These are phyloP conservation scores for Ifrita kowaldi DNA, from an alignment of 2,113 vertebrate species.

Conservation along the genomic window DNA sequence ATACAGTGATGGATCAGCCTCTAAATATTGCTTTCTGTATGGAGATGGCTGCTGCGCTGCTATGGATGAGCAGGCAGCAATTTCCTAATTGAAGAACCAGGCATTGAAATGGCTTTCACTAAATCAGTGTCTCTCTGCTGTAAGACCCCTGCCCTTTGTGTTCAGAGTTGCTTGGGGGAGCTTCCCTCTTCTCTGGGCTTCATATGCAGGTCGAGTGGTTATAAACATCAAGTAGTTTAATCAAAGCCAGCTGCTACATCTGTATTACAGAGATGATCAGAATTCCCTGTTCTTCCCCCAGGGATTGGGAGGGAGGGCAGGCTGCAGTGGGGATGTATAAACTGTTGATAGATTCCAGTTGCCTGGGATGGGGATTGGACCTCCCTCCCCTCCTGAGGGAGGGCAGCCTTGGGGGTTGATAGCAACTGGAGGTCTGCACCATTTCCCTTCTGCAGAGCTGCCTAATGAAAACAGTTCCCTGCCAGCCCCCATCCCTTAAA, in stretches of 20 bases:
- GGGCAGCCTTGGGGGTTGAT: neutral
- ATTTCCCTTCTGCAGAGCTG: neutral
- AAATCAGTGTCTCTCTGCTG: neutral
- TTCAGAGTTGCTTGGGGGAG: neutral
- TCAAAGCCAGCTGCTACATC: constrained; percentile 71
- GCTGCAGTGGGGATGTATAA: constrained; percentile 32
- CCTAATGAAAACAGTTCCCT: constrained; percentile 15
- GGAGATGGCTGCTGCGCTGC: constrained; percentile 2
- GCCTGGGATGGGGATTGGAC: constrained; percentile 12
- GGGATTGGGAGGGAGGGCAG: constrained; percentile 59
- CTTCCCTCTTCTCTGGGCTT: neutral
- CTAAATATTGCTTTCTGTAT: constrained; percentile 29
- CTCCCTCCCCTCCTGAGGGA: constrained; percentile 29
- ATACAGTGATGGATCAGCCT: constrained; percentile 34
- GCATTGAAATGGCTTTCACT: neutral
- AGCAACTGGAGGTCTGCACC: neutral
- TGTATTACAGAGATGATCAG: constrained; percentile 71
- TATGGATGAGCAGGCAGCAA: constrained; percentile 18
- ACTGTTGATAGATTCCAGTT: constrained; percentile 75
- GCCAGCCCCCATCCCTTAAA: neutral
- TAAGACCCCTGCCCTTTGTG: neutral
- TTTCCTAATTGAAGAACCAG: constrained; percentile 28
- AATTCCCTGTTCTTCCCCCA: constrained; percentile 7
- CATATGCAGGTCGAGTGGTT: neutral
- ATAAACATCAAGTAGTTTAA: constrained; percentile 40